These are phyloP conservation scores for Antigone vipio DNA, from an alignment of 2,113 vertebrate genomes.

Conservation along the genomic window DNA sequence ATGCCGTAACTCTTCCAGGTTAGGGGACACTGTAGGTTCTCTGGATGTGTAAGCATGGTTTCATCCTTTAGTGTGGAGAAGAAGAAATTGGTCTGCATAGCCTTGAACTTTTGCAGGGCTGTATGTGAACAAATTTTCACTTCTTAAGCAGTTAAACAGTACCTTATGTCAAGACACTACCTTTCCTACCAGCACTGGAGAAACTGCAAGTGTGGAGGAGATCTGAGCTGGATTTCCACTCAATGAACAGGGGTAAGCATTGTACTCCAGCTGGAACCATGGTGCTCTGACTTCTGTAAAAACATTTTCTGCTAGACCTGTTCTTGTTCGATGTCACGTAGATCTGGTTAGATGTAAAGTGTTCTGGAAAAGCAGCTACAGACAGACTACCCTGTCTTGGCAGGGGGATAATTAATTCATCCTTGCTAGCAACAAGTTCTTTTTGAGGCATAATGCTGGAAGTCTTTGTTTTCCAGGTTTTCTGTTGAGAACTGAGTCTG, in stretches of 20 bases:
- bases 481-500: neutral
- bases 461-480: conserved; percentile 18
- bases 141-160: neutral
- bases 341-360: neutral
- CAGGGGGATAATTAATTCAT: neutral
- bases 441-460: neutral
- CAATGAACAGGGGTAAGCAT: neutral
- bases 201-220: neutral
- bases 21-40: neutral
- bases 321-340: neutral
- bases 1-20: neutral
- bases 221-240: neutral
- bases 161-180: neutral
- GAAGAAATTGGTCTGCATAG: neutral
- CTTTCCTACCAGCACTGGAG: neutral
- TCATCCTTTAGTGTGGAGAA: neutral
- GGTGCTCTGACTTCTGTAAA: neutral
- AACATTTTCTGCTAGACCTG: neutral
- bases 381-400: neutral
- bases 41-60: neutral
- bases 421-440: neutral
- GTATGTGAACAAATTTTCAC: neutral
- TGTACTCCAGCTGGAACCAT: neutral
- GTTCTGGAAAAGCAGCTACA: neutral
- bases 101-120: neutral